A percentile compares a stretch with the other conserved stretches of the same genome.
These are phyloP conservation scores for Leptoteleia sp. DNA, from an alignment of 1,140 invertebrate genomes.

Conservation along the genomic window DNA sequence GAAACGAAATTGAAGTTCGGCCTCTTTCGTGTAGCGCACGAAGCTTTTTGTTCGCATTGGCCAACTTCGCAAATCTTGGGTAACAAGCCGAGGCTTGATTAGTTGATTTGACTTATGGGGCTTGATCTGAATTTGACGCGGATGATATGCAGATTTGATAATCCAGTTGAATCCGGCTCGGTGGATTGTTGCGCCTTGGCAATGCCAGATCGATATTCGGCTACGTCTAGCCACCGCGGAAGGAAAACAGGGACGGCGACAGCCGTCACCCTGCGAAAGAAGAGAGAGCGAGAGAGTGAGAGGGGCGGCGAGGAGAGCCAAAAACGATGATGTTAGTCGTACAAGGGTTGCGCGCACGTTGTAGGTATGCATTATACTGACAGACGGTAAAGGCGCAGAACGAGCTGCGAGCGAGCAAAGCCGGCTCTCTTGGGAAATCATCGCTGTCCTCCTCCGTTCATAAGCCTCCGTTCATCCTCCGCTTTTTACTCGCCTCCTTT, in stretches of 20 bases:
- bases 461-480: too few species aligned
- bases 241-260: slow-evolving; percentile 24
- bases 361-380: slow-evolving; percentile 53
- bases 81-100: slow-evolving; percentile 44
- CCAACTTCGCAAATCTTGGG: slow-evolving; percentile 34
- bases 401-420: slow-evolving; percentile 64
- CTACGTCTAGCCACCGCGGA: slow-evolving; percentile 16
- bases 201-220: slow-evolving; percentile 39
- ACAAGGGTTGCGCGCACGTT: slow-evolving; percentile 60
- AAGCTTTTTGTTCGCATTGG: slow-evolving; percentile 30
- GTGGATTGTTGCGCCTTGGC: slow-evolving; percentile 57
- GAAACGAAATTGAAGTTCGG: slow-evolving; percentile 38
- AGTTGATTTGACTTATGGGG: slow-evolving; percentile 52
- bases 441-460: too few species aligned
- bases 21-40: slow-evolving; percentile 39
- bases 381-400: slow-evolving; percentile 62
- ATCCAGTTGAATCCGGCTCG: slow-evolving; percentile 53
- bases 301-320: slow-evolving; percentile 29
- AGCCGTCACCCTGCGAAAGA: too few species aligned
- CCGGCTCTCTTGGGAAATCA: too few species aligned
- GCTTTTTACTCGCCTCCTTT: too few species aligned
- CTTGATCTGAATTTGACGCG: slow-evolving; percentile 57
- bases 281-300: slow-evolving; percentile 25
- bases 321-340: slow-evolving; percentile 68
- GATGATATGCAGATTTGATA: slow-evolving; percentile 64